These are phyloP conservation scores for Drepanosiphum platanoidis DNA, from an alignment of 2,888 invertebrate species.

Conservation along the genomic window DNA sequence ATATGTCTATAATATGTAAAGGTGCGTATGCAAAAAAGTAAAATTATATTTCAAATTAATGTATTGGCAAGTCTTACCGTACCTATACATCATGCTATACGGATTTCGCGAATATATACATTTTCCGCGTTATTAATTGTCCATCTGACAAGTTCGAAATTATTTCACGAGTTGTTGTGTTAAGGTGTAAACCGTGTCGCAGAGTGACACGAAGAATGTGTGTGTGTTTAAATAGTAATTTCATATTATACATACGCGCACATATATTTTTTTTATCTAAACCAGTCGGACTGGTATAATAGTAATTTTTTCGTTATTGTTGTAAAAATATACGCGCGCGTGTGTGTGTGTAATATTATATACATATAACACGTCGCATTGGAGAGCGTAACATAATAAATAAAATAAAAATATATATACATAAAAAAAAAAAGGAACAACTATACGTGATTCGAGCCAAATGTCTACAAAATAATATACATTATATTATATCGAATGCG, in stretches of 20 bases:
- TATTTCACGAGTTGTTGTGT: background rate
- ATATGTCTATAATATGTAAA: too few species aligned
- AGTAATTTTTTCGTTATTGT: constrained; percentile 28
- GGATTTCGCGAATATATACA: background rate
- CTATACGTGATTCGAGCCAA: too few species aligned
- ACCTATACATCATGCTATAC: background rate
- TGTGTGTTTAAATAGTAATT: too few species aligned
- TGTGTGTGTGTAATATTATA: background rate
- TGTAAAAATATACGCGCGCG: background rate
- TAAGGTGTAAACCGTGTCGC: too few species aligned
- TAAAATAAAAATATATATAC: background rate
- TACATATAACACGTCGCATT: background rate
- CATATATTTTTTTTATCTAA: background rate
- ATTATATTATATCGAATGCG: too few species aligned
- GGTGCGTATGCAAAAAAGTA: background rate
- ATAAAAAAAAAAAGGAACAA: too few species aligned
- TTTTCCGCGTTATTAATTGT: background rate
- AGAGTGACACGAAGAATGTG: too few species aligned
- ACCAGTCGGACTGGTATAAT: constrained; percentile 18
- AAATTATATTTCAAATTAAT: background rate
- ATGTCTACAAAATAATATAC: too few species aligned
- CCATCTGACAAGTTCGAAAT: background rate
- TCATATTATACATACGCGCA: too few species aligned
- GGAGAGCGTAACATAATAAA: background rate
- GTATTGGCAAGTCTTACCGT: background rate